phyloP scores from a whole-genome alignment of 2,797 vertebrate species.

The Mallotus villosus region DNA sequence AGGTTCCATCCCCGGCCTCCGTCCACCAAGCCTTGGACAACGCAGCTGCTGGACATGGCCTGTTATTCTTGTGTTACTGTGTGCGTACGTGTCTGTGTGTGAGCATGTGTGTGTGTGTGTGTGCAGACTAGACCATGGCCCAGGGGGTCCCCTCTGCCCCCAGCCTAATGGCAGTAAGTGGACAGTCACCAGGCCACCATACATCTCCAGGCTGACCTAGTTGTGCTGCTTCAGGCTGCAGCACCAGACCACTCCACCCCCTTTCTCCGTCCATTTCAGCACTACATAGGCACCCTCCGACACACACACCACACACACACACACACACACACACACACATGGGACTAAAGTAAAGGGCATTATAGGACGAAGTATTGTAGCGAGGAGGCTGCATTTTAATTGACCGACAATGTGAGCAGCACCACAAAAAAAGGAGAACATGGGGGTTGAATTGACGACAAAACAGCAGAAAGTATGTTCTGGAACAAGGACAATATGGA shows the following conservation, averaged over 20 bases:
- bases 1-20: background rate
- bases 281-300: background rate
- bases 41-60: background rate
- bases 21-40: background rate
- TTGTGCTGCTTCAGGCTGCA: background rate
- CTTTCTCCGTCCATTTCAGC: background rate
- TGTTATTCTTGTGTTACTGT: background rate
- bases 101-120: constrained; percentile 2
- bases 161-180: constrained; percentile 6
- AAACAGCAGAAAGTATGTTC: no score
- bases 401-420: background rate
- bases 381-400: background rate
- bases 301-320: background rate
- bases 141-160: background rate
- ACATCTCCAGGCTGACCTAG: constrained; percentile 7
- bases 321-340: background rate
- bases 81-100: constrained; percentile 9
- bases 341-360: background rate
- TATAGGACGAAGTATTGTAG: background rate
- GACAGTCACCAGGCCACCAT: background rate
- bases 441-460: no score
- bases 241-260: background rate
- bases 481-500: no score
- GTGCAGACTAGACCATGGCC: background rate
- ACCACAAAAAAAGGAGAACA: background rate